A percentile compares a stretch with the other conserved stretches of the same genome.
Evolutionary conservation across 1,140 invertebrate species (phyloP).

Genomic region (Dendrolimus punctatus): DNA sequence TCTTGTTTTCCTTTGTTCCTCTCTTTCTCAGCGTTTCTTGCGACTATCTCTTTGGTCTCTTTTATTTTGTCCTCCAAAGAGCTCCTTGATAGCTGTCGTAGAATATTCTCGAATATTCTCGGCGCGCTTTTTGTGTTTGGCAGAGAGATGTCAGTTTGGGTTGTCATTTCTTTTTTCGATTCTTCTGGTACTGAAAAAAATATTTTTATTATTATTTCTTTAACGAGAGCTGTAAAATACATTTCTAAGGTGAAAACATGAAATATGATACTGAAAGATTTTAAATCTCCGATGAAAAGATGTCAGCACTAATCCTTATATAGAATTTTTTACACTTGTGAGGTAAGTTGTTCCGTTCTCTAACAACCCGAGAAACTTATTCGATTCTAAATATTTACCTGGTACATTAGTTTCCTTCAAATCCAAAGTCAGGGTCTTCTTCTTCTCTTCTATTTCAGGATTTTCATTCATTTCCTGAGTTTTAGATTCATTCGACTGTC

Average conservation of each 20-base stretch:
- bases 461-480: constrained; percentile 26
- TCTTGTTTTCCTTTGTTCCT: no score
- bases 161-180: constrained; percentile 48
- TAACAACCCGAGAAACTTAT: no score
- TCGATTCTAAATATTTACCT: constrained; percentile 14
- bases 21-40: no score
- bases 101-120: constrained; percentile 60
- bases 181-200: constrained; percentile 18
- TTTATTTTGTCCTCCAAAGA: constrained; percentile 26
- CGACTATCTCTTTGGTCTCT: no score
- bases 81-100: constrained; percentile 49
- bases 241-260: no score
- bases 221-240: no score
- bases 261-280: no score
- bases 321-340: no score
- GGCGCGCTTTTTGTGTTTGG: constrained; percentile 63
- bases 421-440: constrained; percentile 43
- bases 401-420: constrained; percentile 49
- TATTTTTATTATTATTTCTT: no score
- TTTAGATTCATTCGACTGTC: constrained; percentile 28
- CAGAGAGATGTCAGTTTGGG: constrained; percentile 59
- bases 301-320: no score
- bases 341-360: no score
- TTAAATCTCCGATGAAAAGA: no score
- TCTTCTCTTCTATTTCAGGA: constrained; percentile 30